Percentiles rank a stretch among this genome's conserved stretches.
phyloP scores from a whole-genome alignment of 2,797 vertebrate genomes.

The Mus spretus region DNA sequence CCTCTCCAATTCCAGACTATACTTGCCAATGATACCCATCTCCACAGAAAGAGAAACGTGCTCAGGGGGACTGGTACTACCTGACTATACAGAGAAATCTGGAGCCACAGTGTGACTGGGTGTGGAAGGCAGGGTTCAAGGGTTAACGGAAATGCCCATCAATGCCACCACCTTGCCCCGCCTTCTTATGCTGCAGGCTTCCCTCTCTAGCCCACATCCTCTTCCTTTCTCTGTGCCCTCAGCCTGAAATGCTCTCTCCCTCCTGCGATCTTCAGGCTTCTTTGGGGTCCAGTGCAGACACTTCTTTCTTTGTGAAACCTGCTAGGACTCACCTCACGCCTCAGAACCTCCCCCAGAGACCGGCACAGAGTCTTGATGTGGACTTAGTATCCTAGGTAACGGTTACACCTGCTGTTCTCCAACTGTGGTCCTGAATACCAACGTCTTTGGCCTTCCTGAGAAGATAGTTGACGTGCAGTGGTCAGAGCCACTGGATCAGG shows the following conservation, averaged over 20 bases:
- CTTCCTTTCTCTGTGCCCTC: accelerated
- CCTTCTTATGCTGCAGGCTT: not conserved
- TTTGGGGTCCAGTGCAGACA: not conserved
- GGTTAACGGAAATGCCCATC: not conserved
- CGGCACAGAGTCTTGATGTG: not conserved
- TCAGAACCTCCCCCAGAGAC: not conserved
- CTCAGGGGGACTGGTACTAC: too few relatives aligned
- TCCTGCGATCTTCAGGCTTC: not conserved
- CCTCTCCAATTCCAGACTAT: not conserved
- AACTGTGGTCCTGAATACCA: not conserved
- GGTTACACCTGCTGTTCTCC: not conserved
- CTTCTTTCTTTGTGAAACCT: not conserved
- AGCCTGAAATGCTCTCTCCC: not conserved
- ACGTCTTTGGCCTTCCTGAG: not conserved
- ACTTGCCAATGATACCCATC: too few relatives aligned
- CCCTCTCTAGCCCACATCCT: not conserved
- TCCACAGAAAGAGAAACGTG: not conserved
- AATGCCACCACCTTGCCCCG: not conserved
- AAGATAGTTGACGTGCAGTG: not conserved
- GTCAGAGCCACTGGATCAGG: not conserved
- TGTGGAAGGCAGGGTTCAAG: not conserved
- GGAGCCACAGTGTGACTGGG: not conserved
- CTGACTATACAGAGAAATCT: not conserved
- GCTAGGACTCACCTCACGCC: not conserved
- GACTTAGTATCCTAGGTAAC: not conserved